Percentiles rank a stretch among this genome's conserved stretches.
These are phyloP conservation scores for Anarrhichthys ocellatus DNA, from an alignment of 2,113 vertebrate genomes.

Conservation along the genomic window DNA sequence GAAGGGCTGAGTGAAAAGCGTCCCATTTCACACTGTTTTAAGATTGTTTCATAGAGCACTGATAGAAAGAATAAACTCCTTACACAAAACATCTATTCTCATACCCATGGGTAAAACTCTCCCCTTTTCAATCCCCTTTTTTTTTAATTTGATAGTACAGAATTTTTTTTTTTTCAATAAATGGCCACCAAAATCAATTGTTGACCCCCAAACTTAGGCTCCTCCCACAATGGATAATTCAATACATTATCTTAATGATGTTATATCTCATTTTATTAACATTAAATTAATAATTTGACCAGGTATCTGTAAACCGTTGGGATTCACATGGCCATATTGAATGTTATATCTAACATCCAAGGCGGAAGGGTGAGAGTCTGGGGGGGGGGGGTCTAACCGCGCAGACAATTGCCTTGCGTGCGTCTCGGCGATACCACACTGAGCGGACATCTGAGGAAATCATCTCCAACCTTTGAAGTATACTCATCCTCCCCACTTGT, in stretches of 20 bases:
- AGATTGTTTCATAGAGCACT: background rate
- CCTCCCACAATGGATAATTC: background rate
- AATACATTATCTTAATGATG: background rate
- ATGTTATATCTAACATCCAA: slow-evolving; percentile 22
- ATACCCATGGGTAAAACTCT: background rate
- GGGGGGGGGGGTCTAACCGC: slow-evolving; percentile 15
- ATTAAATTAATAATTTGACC: background rate
- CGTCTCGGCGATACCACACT: slow-evolving; percentile 22
- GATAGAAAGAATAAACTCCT: background rate
- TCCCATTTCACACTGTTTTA: background rate
- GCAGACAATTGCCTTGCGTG: slow-evolving; percentile 43
- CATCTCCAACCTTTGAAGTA: slow-evolving; percentile 73
- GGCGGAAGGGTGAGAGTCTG: slow-evolving; percentile 3
- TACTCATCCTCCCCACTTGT: slow-evolving; percentile 38
- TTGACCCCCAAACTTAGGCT: background rate
- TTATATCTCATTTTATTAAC: background rate
- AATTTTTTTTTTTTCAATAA: no score
- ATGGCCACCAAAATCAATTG: background rate
- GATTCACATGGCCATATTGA: background rate
- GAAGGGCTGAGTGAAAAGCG: background rate
- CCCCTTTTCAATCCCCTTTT: no score
- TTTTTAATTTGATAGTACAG: background rate
- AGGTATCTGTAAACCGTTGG: background rate
- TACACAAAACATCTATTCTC: background rate
- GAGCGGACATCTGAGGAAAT: slow-evolving; percentile 65